phyloP scores from a whole-genome alignment of 2,797 vertebrate genomes.

The Sebastes glaucus region DNA sequence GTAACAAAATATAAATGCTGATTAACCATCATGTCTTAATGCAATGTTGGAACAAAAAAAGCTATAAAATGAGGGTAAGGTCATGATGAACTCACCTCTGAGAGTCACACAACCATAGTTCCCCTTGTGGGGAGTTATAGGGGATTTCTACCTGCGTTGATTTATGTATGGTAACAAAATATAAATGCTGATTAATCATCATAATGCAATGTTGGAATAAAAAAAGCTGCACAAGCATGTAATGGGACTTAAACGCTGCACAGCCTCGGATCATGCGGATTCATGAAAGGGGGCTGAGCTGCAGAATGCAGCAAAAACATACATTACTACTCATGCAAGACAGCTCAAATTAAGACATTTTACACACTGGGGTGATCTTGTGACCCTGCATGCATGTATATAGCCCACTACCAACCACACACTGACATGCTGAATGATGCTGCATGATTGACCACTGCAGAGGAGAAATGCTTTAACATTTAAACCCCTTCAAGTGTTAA shows the following conservation, averaged over 20 bases:
- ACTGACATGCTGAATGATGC: constrained; percentile 14
- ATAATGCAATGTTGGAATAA: not conserved
- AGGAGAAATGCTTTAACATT: constrained; percentile 8
- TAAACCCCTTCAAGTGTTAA: constrained; percentile 15
- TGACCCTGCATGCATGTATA: constrained; percentile 11
- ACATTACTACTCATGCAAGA: not conserved
- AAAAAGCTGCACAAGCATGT: not conserved
- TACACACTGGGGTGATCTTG: not conserved
- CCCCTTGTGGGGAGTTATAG: not conserved
- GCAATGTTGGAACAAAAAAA: not conserved
- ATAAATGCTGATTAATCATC: not conserved
- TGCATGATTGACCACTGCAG: constrained; percentile 44
- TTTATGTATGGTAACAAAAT: not conserved
- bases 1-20: not conserved
- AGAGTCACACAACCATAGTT: not conserved
- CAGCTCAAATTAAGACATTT: not conserved
- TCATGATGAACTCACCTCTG: constrained; percentile 24
- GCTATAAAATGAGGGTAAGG: not conserved
- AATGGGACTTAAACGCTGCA: constrained; percentile 12
- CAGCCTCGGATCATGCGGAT: constrained; percentile 38
- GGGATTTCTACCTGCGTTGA: constrained; percentile 18
- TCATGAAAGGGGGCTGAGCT: not conserved
- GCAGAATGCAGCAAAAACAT: not conserved
- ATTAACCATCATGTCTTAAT: not conserved
- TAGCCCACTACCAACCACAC: not conserved